phyloP scores from a whole-genome alignment of 2,888 invertebrate species.

The Drepanosiphum platanoidis region DNA sequence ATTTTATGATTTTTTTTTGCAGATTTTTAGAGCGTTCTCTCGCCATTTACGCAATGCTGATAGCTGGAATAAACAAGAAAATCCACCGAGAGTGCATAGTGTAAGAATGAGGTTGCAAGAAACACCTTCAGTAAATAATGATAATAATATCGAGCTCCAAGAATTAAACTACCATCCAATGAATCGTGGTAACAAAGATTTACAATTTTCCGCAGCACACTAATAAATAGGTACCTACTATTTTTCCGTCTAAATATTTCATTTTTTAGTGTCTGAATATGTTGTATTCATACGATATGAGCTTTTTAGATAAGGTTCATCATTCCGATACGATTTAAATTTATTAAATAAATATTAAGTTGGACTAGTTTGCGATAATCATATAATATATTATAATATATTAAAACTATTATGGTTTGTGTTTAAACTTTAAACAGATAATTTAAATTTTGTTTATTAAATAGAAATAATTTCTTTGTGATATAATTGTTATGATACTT shows the following conservation, averaged over 20 bases:
- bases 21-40: slow-evolving; percentile 28
- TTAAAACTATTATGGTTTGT: background rate
- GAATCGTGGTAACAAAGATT: background rate
- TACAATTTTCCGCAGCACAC: background rate
- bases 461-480: too few species aligned
- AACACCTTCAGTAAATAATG: background rate
- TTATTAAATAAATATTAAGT: background rate
- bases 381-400: too few species aligned
- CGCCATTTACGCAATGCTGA: background rate
- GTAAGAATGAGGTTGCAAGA: background rate
- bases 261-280: too few species aligned
- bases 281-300: too few species aligned
- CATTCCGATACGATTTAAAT: too few species aligned
- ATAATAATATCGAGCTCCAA: slow-evolving; percentile 38
- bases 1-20: background rate
- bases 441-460: background rate
- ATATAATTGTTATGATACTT: too few species aligned
- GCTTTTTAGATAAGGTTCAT: too few species aligned
- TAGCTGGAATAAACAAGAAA: slow-evolving; percentile 1
- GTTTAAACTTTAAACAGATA: background rate
- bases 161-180: slow-evolving; percentile 24
- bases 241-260: too few species aligned
- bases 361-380: background rate
- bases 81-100: background rate
- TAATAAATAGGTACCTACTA: too few species aligned